Evolutionary conservation across 2,797 vertebrate genomes (phyloP), one percentile per base, ranked within the genome.

Genomic region (Champsocephalus esox): DNA sequence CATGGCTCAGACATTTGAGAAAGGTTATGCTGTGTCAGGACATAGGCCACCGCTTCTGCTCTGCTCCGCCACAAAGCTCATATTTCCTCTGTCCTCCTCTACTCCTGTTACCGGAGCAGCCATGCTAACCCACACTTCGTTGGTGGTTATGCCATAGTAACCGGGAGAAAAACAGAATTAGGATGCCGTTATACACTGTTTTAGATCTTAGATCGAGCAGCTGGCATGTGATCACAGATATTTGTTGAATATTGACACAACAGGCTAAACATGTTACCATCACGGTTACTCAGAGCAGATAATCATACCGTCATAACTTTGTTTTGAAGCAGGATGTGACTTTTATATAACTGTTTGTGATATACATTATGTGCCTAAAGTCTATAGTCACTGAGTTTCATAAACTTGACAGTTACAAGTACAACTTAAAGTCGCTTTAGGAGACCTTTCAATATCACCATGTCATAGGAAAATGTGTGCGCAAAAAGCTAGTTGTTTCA

Each of bases 21-120:
- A 89, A 90, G 80, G 79, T 88, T 89, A 79, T 76, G 80, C 87
- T 83, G 80, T 91, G 90, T 88, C 74, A 85, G 77, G 79, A 80
- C 79, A 73, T 60, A 70, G 86, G 81, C 77, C 59, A 66, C 66
- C 5, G 54, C 70, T 77, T 64, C 70, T 59, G 57, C 64, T 66
- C 46, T 78, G 64, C 73, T 74, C 70, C 24, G 46, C 86, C 87
- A 80, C 83, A 77, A 58, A 83, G 89, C 81, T 94, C 90, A 85
- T 66, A 83, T 95, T 93, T 93, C 92, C 81, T 80, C 81, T 83
- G 84, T 88, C 70, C 85, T 80, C 68, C 80, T 84, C 66, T 80
- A 67, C 88, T 91, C 70, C 66, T 74, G 87, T 94, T 90, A 91
- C 90, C 67, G 82, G 92, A 86, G 89, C 90, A 92, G 84, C 89